Evolutionary conservation across 2,797 vertebrate genomes (phyloP).

Genomic region (Channallabes apus): DNA sequence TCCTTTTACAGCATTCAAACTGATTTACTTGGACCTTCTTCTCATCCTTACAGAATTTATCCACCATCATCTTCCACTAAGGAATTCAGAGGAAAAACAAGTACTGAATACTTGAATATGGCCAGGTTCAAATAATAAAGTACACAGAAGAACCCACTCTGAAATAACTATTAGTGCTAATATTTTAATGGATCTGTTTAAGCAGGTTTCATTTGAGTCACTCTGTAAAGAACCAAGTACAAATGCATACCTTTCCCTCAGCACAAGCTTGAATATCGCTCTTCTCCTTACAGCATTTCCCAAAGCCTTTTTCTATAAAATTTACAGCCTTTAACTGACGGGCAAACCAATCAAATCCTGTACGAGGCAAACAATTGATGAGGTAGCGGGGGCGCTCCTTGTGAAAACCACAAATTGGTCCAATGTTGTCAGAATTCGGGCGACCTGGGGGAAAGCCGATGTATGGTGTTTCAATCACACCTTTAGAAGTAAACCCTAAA

Average conservation of each 20-base stretch:
- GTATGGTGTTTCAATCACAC: constrained; percentile 1
- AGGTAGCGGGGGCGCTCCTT: constrained; percentile 62
- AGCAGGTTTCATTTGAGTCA: background rate
- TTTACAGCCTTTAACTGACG: constrained; percentile 68
- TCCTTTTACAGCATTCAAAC: constrained; percentile 63
- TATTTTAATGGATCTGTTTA: background rate
- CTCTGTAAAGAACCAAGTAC: background rate
- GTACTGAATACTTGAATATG: background rate
- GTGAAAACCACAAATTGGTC: constrained; percentile 61
- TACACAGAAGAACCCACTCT: background rate
- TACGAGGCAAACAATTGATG: constrained; percentile 59
- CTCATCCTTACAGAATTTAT: constrained; percentile 64
- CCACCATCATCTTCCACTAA: constrained; percentile 73
- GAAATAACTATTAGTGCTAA: background rate
- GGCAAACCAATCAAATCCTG: constrained; percentile 57
- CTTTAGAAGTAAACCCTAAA: background rate
- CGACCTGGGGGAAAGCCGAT: constrained; percentile 72
- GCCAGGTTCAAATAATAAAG: background rate
- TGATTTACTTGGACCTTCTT: constrained; percentile 4
- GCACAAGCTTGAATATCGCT: constrained; percentile 60
- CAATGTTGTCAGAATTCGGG: constrained; percentile 63
- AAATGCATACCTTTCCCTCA: constrained; percentile 62
- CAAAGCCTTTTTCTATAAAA: constrained; percentile 67
- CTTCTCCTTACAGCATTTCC: constrained; percentile 70
- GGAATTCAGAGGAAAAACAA: constrained; percentile 3